Evolutionary conservation across 2,113 vertebrate genomes (phyloP).

Genomic region (Aramus guarauna): DNA sequence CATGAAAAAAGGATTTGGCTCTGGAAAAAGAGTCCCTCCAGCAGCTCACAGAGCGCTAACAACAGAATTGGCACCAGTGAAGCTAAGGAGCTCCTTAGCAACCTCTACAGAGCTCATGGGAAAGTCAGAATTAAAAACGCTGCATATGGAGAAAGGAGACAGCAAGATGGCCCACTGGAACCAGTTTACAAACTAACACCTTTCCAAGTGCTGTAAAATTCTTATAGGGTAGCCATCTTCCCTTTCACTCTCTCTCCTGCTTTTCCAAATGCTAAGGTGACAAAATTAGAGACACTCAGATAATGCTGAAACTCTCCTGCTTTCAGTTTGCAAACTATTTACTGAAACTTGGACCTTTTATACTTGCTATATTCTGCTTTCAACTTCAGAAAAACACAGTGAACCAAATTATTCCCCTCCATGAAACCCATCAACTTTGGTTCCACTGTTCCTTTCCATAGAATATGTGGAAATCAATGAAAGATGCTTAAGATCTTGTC

Average conservation of each 20-base stretch:
- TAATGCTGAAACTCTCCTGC: not conserved
- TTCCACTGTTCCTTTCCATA: not conserved
- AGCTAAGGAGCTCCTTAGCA: not conserved
- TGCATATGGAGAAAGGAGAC: not conserved
- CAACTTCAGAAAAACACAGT: not conserved
- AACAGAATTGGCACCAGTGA: not conserved
- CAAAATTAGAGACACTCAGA: not conserved
- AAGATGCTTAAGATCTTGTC: not conserved
- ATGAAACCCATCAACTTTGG: not conserved
- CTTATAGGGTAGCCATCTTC: not conserved
- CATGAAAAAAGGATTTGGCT: not conserved
- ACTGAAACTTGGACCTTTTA: not conserved
- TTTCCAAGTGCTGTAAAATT: not conserved
- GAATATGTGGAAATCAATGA: not conserved
- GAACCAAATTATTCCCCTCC: not conserved
- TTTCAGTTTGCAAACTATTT: not conserved
- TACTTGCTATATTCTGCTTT: not conserved
- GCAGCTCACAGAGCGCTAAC: not conserved
- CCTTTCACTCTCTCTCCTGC: not conserved
- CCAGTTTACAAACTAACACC: not conserved
- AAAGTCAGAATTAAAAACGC: not conserved
- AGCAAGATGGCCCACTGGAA: not conserved
- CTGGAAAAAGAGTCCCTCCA: not conserved
- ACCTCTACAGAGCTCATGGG: not conserved
- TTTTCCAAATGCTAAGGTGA: not conserved